Evolutionary conservation across 2,113 vertebrate genomes (phyloP), one percentile per base, ranked within the genome.

Genomic region (Limanda limanda): DNA sequence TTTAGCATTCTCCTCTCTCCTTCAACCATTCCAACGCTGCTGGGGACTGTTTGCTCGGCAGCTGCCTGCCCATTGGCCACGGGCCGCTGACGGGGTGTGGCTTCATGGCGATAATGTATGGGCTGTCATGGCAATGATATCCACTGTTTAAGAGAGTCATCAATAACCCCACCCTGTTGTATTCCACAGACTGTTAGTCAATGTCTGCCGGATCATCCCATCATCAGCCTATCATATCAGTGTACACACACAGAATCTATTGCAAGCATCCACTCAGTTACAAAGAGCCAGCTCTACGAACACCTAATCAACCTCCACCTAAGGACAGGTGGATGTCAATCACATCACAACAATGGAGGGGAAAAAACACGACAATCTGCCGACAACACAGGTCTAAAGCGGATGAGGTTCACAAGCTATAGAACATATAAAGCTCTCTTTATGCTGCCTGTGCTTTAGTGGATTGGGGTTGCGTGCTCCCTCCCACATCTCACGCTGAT

Each of bases 111-210:
- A 83, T 92, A 89, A 91, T 85, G 81, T 89, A 91, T 91, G 65
- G 88, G 87, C 89, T 91, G 90, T 85, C 91, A 84, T 82, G 84
- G 79, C 87, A 87, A 90, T 93, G 89, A 93, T 91, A 81, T 84
- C 82, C 73, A 69, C 85, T 81, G 74, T 90, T 87, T 82, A 88
- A 84, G 84, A 78, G 80, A 87, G 82, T 85, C 87, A 91, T 92
- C 86, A 93, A 88, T 92, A 92, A 92, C 86, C 81, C 83, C 81
- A 20, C 91, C 90, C 83, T 55, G 56, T 85, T 89, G 56, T 84
- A 73, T 80, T 71, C 71, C 68, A 72, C 65, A 68, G 74, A 76
- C 85, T 76, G 88, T 86, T 84, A 65, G 79, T 89, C 83, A 82
- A 69, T 82, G 79, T 86, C 83, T 68, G 82, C 82, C 54, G 79